These are phyloP conservation scores for Tragelaphus eurycerus DNA, from an alignment of 2,797 vertebrate genomes.

Conservation along the genomic window DNA sequence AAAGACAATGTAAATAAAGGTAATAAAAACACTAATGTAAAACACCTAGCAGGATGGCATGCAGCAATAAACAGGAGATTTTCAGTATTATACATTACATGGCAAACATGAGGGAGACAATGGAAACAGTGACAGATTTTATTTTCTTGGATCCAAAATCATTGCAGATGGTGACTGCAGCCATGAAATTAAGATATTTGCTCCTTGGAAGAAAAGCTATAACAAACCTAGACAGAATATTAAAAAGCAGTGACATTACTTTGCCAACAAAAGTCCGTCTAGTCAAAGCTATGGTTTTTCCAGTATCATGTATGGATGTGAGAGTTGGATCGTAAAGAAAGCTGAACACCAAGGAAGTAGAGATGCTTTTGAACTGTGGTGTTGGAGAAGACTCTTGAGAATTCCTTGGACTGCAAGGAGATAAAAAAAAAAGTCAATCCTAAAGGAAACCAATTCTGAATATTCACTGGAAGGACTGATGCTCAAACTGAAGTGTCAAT, in stretches of 20 bases:
- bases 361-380: not conserved
- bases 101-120: not conserved
- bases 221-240: not conserved
- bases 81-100: not conserved
- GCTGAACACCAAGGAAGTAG: not conserved
- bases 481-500: not conserved
- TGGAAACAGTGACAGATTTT: not conserved
- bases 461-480: not conserved
- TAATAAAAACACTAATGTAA: not conserved
- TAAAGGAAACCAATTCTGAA: not conserved
- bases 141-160: not conserved
- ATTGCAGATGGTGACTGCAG: not conserved
- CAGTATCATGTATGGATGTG: not conserved
- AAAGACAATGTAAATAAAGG: not conserved
- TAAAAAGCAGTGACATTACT: not conserved
- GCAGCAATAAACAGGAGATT: not conserved
- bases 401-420: not conserved
- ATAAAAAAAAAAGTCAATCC: not conserved
- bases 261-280: not conserved
- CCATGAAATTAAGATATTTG: not conserved
- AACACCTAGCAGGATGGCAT: not conserved
- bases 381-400: not conserved
- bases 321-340: not conserved
- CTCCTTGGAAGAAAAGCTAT: not conserved
- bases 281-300: not conserved